Percentiles rank a stretch among this genome's conserved stretches.
Evolutionary conservation across 2,888 invertebrate species (phyloP).

Genomic region (Amaurobius ferox): DNA sequence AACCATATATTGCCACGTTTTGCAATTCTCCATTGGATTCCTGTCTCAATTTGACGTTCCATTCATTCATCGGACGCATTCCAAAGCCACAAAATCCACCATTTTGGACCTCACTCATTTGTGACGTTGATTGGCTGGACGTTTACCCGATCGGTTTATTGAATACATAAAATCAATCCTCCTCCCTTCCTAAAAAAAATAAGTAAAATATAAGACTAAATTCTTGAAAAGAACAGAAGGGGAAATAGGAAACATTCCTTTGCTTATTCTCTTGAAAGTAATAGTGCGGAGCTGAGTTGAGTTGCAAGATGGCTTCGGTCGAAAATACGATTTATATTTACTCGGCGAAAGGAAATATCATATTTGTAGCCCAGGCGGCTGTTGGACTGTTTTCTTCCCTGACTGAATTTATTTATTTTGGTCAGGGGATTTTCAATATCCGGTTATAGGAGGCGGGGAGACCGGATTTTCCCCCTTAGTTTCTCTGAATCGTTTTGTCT

Average conservation of each 20-base stretch:
- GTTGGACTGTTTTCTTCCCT: conserved; percentile 8
- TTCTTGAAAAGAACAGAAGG: background rate
- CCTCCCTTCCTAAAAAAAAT: background rate
- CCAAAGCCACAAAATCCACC: too few relatives aligned
- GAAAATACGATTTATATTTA: conserved; percentile 57
- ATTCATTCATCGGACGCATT: too few relatives aligned
- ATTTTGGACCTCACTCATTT: background rate
- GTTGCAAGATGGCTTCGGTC: conserved; percentile 30
- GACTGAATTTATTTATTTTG: conserved; percentile 48
- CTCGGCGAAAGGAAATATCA: conserved; percentile 55
- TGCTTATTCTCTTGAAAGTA: conserved; percentile 55
- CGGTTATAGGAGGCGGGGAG: background rate
- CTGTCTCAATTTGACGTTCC: too few relatives aligned
- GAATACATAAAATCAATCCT: conserved; percentile 39
- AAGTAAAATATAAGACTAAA: background rate
- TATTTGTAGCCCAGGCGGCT: conserved; percentile 40
- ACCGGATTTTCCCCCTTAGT: background rate
- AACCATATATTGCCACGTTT: too few relatives aligned
- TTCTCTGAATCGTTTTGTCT: background rate
- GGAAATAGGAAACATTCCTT: background rate
- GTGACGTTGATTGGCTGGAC: too few relatives aligned
- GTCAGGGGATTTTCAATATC: conserved; percentile 41
- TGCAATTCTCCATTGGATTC: too few relatives aligned
- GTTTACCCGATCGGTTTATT: conserved; percentile 37
- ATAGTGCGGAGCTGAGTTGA: conserved; percentile 37